These are phyloP conservation scores for Mactromeris polynyma DNA, from an alignment of 2,888 invertebrate species.

Conservation along the genomic window DNA sequence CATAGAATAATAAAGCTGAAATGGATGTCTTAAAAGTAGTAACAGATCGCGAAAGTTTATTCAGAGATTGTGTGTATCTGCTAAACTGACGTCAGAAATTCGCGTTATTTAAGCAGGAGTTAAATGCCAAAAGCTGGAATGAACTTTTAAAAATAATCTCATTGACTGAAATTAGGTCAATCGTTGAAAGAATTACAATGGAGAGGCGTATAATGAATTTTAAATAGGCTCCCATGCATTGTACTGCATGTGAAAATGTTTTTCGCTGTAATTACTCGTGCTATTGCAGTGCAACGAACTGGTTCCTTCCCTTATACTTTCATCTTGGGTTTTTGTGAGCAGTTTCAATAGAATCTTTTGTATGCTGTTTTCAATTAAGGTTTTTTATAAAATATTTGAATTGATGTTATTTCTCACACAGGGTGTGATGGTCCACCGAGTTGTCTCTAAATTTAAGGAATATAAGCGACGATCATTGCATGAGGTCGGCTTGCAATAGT, in stretches of 20 bases:
- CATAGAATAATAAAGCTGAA: slow-evolving; percentile 52
- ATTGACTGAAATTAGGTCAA: not conserved
- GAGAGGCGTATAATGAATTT: not conserved
- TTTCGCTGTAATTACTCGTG: not conserved
- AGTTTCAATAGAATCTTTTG: not conserved
- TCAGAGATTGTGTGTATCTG: not conserved
- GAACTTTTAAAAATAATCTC: not conserved
- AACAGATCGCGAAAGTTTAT: not conserved
- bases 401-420: not conserved
- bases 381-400: not conserved
- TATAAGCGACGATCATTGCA: not conserved
- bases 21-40: slow-evolving; percentile 4
- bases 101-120: not conserved
- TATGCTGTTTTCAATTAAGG: not conserved
- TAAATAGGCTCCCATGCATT: not conserved
- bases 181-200: not conserved
- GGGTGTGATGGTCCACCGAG: not conserved
- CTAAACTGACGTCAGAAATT: not conserved
- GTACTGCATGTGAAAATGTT: not conserved
- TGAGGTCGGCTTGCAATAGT: not conserved
- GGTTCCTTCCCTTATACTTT: not conserved
- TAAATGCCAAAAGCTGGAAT: not conserved
- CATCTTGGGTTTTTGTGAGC: not conserved
- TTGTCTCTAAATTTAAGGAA: not conserved
- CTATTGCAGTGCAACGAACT: not conserved